A percentile compares a stretch with the other conserved stretches of the same genome.
Evolutionary conservation across 2,888 invertebrate genomes (phyloP).

Genomic region (Chelonus formosanus): DNA sequence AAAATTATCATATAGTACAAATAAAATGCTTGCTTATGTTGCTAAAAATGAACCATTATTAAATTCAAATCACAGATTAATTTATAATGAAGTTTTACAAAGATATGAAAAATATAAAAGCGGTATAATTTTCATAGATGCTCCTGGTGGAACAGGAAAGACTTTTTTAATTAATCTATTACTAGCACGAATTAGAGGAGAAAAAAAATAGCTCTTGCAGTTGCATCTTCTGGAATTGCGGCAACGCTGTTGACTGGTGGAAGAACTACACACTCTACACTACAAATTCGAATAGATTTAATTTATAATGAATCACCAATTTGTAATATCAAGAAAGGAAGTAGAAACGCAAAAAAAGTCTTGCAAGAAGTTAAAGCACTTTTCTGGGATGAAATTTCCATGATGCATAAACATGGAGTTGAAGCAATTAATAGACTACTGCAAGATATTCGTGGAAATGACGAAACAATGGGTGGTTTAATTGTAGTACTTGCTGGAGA

Average conservation of each 20-base stretch:
- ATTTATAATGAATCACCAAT: conserved; percentile 45
- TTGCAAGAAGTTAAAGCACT: conserved; percentile 51
- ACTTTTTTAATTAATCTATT: not conserved
- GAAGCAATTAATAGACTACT: conserved; percentile 54
- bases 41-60: too few relatives aligned
- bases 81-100: too few relatives aligned
- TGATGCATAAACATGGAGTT: conserved; percentile 56
- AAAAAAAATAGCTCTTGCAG: not conserved
- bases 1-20: too few relatives aligned
- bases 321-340: conserved; percentile 51
- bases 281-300: conserved; percentile 58
- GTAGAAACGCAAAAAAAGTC: conserved; percentile 48
- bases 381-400: conserved; percentile 62
- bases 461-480: conserved; percentile 41
- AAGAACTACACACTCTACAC: conserved; percentile 27
- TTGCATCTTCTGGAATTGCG: conserved; percentile 9
- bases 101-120: too few relatives aligned
- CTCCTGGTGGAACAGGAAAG: conserved; percentile 12
- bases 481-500: conserved; percentile 48
- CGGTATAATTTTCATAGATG: conserved; percentile 37
- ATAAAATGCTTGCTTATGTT: too few relatives aligned
- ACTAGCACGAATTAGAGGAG: not conserved
- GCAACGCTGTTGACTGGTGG: conserved; percentile 14
- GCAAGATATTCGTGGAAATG: conserved; percentile 40
- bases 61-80: conserved; percentile 17